Base-by-base conservation (phyloP, 2,888 invertebrate genomes). In the Melieria omissa region DNA sequence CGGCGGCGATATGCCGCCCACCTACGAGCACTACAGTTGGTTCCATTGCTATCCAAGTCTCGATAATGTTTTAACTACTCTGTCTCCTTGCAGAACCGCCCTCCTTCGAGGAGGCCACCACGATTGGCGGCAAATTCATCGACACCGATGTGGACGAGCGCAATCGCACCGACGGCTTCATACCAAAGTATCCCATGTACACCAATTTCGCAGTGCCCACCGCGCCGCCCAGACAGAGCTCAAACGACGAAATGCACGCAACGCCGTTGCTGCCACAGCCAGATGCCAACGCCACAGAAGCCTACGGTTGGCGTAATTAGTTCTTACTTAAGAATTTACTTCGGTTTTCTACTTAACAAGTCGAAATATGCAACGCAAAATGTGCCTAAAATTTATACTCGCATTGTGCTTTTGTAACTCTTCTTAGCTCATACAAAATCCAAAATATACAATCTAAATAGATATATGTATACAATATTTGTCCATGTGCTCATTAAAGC, bases 141-240 rank as follows among this genome's bases (percentile, higher is more conserved):
- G 79, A 81, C 46, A 71, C 65, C 8, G 81, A 81, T 61, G 77
- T 68, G 1, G 78, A 80, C 68, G 76, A 80, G 64, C 75, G 62
- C 61, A 76, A 79, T 49, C 75, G 76, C 10, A 72, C 73, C 0
- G 79, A 77, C 66, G 80, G 76, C 0, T 81, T 76, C 65, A 72
- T 79, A 45, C 81, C 81, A 3, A 73, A 79, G 16, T 81, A 81
- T 70, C 80, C 80, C 3, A 78, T 78, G 75, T 80, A 79, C 55
- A 78, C 73, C 4, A 78, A 78, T 67, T 78, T 78, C 66, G 76
- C 71, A 5, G 29, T 58, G 14, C 74, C 75, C 9, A 72, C 67
- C 44, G 73, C 74, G 7, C 72, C 74, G 47, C 64, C 72, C 41
- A 9, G 8, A 8, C 45, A 44, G 4, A 29, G 10, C 41, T 14